Conservation (phyloP, 2,797 vertebrate species). For the Neopelma chrysocephalum region DNA sequence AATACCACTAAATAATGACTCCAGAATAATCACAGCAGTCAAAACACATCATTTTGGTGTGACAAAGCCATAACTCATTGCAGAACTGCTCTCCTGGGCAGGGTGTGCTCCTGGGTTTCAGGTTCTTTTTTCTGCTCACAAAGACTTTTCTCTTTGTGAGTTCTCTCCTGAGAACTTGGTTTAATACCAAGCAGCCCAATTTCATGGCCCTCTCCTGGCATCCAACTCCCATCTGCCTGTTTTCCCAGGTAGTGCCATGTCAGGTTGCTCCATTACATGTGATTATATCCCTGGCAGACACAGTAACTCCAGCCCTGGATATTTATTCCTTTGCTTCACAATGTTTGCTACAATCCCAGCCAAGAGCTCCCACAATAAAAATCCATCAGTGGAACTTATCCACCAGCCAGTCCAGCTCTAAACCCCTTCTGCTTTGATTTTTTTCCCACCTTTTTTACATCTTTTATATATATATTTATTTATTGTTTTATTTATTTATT, state of each 20-base stretch:
- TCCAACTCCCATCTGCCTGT: not conserved
- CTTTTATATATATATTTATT: not conserved
- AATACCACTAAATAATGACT: not conserved
- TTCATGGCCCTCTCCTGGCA: not conserved
- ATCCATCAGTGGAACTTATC: not conserved
- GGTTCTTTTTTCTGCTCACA: not conserved
- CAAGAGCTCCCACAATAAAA: not conserved
- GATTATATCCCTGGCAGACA: not conserved
- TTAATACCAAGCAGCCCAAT: not conserved
- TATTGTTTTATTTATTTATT: no score
- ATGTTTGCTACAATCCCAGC: not conserved
- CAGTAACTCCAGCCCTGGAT: fast-evolving
- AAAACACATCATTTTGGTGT: not conserved
- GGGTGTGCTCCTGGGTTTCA: fast-evolving
- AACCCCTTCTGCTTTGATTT: not conserved
- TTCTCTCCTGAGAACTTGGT: not conserved
- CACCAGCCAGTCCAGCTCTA: not conserved
- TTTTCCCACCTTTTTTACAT: not conserved
- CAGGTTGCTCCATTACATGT: not conserved
- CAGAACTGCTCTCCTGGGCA: not conserved
- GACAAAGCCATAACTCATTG: not conserved
- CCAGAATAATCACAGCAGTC: not conserved
- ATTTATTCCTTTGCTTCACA: not conserved
- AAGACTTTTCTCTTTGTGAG: not conserved
- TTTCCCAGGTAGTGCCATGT: not conserved